A percentile compares a stretch with the other conserved stretches of the same genome.
Conservation (phyloP, 2,113 vertebrate genomes). For the Nyctibius bracteatus region DNA sequence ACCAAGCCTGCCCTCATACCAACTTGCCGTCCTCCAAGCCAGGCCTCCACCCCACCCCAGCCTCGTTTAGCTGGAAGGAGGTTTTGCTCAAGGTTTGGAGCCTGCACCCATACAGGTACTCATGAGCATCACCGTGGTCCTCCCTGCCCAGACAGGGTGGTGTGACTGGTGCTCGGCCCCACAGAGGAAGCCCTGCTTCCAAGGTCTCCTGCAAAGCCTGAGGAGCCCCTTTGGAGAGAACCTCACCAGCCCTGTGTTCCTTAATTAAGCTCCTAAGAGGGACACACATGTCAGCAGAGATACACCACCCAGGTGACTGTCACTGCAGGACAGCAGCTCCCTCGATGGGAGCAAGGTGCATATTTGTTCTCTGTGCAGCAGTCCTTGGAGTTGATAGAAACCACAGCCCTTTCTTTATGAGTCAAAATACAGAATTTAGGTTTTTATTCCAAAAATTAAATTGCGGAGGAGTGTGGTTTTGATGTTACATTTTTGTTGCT, state of each 20-base stretch:
- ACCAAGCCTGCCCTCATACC: not conserved
- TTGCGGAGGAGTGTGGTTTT: fast-evolving
- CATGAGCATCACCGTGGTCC: not conserved
- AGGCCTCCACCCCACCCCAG: not conserved
- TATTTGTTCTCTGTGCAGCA: not conserved
- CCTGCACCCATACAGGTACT: not conserved
- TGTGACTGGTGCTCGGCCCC: fast-evolving
- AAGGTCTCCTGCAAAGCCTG: not conserved
- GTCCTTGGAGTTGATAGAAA: not conserved
- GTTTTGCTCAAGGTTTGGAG: not conserved
- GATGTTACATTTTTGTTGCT: not conserved
- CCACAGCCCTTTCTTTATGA: not conserved
- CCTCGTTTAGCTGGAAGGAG: not conserved
- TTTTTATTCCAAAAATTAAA: not conserved
- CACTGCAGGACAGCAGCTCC: not conserved
- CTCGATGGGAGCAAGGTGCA: not conserved
- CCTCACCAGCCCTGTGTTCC: not conserved
- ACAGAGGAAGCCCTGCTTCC: not conserved
- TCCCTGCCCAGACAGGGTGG: not conserved
- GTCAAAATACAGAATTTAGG: not conserved
- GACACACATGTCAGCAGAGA: not conserved
- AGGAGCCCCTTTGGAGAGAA: not conserved
- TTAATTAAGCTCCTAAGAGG: not conserved
- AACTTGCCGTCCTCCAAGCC: not conserved
- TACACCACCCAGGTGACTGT: no score